phyloP scores from a whole-genome alignment of 2,113 vertebrate species.

The Macroglossus sobrinus region DNA sequence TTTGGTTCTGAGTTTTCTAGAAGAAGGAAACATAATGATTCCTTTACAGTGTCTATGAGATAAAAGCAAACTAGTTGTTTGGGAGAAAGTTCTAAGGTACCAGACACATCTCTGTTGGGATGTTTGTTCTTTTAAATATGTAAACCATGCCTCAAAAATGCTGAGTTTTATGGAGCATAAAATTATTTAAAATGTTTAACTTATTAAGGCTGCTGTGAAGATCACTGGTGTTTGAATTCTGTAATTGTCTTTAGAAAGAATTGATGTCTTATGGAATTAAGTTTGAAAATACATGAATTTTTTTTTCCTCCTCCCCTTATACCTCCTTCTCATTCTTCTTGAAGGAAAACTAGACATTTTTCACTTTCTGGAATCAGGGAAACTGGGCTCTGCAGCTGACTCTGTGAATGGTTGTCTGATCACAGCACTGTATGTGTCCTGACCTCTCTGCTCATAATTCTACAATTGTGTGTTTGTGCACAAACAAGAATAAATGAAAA shows the following conservation, averaged over 20 bases:
- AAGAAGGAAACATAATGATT: not conserved
- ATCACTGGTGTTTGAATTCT: not conserved
- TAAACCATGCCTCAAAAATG: not conserved
- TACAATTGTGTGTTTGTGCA: not conserved
- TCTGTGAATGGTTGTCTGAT: not conserved
- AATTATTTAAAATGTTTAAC: not conserved
- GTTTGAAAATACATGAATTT: not conserved
- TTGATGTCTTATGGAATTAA: not conserved
- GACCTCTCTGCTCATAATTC: not conserved
- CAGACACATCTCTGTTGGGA: not conserved
- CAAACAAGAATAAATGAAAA: not conserved
- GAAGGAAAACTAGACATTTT: not conserved
- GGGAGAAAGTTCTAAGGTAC: not conserved
- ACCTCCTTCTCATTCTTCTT: not conserved
- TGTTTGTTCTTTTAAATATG: constrained; percentile 25
- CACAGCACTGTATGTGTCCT: not conserved
- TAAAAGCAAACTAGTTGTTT: not conserved
- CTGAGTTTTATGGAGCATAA: not conserved
- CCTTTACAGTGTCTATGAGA: not conserved
- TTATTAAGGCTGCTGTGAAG: constrained; percentile 42
- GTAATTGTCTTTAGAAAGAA: not conserved
- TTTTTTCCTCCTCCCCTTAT: fast-evolving
- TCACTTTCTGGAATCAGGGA: not conserved
- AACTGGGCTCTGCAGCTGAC: not conserved
- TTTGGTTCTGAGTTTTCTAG: not conserved